phyloP scores from a whole-genome alignment of 2,888 invertebrate genomes.

The Melanophora roralis region DNA sequence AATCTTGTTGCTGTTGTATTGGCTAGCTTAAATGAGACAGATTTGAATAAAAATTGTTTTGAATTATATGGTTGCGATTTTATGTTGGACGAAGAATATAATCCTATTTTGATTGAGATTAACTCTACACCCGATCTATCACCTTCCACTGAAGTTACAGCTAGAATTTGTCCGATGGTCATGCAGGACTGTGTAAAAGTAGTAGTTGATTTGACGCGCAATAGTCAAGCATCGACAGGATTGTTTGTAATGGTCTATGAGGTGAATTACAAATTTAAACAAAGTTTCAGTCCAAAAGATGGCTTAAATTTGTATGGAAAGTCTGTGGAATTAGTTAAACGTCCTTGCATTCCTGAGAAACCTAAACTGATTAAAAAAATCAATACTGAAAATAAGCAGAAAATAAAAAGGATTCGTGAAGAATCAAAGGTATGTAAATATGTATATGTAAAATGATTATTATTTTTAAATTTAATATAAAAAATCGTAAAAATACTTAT shows the following conservation, averaged over 20 bases:
- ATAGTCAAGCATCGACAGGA: slow-evolving; percentile 79
- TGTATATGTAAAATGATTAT: not conserved
- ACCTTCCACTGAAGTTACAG: slow-evolving; percentile 89
- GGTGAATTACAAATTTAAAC: slow-evolving; percentile 66
- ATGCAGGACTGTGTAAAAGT: slow-evolving; percentile 93
- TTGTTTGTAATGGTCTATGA: slow-evolving; percentile 80
- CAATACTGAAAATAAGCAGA: not conserved
- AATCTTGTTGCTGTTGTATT: slow-evolving; percentile 88
- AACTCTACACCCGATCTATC: slow-evolving; percentile 92
- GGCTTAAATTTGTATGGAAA: slow-evolving; percentile 57
- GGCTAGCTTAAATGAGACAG: slow-evolving; percentile 85
- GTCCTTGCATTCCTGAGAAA: not conserved
- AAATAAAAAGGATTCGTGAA: not conserved
- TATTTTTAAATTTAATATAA: not conserved
- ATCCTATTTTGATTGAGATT: slow-evolving; percentile 94
- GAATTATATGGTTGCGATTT: slow-evolving; percentile 96
- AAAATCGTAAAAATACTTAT: not conserved
- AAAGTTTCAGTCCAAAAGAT: slow-evolving; percentile 52
- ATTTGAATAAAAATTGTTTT: slow-evolving; percentile 85
- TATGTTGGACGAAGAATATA: slow-evolving; percentile 88
- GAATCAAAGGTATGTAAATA: slow-evolving; percentile 11
- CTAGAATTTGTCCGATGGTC: slow-evolving; percentile 87
- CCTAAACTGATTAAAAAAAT: slow-evolving; percentile 23
- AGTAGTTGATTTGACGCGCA: slow-evolving; percentile 76
- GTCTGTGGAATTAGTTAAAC: slow-evolving; percentile 61